Base-by-base conservation (phyloP, 2,888 invertebrate genomes). In the Deroplatys truncata region DNA sequence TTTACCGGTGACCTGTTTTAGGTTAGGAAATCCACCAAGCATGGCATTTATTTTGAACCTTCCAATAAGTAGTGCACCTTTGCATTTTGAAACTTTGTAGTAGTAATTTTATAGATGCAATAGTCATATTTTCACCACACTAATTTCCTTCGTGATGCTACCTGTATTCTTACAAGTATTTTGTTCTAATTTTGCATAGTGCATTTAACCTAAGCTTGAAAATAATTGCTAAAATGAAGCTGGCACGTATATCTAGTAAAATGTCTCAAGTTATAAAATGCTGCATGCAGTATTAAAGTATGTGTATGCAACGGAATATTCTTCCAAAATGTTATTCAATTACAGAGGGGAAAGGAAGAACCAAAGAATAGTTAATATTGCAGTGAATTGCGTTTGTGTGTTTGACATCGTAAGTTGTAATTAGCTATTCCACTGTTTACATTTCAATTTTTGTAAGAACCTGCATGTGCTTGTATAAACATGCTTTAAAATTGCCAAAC, bases 41-140 rank as follows among this genome's bases (percentile, higher is more conserved):
- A 72, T 72, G 56, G 16, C 9, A 72, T 72, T 72, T 43, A 43
- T 43, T 43, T 43, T 72, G 56, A 72, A 72, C 56, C 56, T 72
- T 72, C 25, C 25, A 72, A 72, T 20, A 9, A 72, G 56, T 72
- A 72, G 56, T 15, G 56, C 56, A 72, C 56, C 56, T 72, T 72
- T 72, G 56, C 56, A 20, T 72, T 72, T 72, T 72, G 83, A 43
- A 43, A 28, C 31, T 84, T 84, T 83, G 28, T 35, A 84, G 43
- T 84, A 43, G 35, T 56, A 15, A 25, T 35, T 35, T 28, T 85
- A 31, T 85, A 85, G 72, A 49, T 29, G 84, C 82, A 29, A 56
- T 72, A 72, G 56, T 72, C 56, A 72, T 7, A 72, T 72, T 56
- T 86, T 90, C 88, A 88, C 90, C 90, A 90, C 88, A 82, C 82